Evolutionary conservation across 2,113 vertebrate genomes (phyloP).

Genomic region (Forbesichthys agassizii): DNA sequence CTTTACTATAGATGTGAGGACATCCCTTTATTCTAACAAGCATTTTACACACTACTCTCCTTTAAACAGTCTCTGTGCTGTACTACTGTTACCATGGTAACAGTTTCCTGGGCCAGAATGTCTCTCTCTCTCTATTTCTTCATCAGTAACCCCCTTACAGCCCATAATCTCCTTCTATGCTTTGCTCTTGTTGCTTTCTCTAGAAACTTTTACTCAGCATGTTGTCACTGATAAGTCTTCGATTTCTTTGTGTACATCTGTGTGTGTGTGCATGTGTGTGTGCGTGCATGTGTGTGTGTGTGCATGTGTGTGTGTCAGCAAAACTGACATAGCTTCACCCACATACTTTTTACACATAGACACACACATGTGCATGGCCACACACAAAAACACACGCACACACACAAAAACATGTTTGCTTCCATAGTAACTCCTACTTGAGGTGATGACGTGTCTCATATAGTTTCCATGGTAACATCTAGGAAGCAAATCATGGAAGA

Average conservation of each 20-base stretch:
- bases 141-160: slow-evolving; percentile 17
- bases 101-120: slow-evolving; percentile 52
- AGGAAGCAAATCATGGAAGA: slow-evolving; percentile 61
- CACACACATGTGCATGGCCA: slow-evolving; percentile 3
- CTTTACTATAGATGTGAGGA: neutral
- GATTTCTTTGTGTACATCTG: neutral
- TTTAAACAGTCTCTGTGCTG: slow-evolving; percentile 41
- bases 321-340: neutral
- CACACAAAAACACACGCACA: slow-evolving; percentile 8
- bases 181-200: slow-evolving; percentile 7
- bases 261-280: neutral
- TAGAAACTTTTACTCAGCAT: slow-evolving; percentile 23
- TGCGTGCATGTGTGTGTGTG: too few relatives aligned
- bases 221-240: slow-evolving; percentile 17
- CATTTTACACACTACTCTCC: slow-evolving; percentile 24
- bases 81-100: slow-evolving; percentile 66
- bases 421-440: slow-evolving; percentile 67
- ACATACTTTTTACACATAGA: slow-evolving; percentile 6
- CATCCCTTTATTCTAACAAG: neutral
- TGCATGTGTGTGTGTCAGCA: slow-evolving; percentile 2
- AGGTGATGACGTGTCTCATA: slow-evolving; percentile 71
- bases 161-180: slow-evolving; percentile 24
- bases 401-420: slow-evolving; percentile 20
- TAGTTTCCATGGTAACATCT: slow-evolving; percentile 76
- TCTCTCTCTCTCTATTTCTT: slow-evolving; percentile 19